Conservation (phyloP, 2,888 invertebrate species). For the Pheosia gnoma region DNA sequence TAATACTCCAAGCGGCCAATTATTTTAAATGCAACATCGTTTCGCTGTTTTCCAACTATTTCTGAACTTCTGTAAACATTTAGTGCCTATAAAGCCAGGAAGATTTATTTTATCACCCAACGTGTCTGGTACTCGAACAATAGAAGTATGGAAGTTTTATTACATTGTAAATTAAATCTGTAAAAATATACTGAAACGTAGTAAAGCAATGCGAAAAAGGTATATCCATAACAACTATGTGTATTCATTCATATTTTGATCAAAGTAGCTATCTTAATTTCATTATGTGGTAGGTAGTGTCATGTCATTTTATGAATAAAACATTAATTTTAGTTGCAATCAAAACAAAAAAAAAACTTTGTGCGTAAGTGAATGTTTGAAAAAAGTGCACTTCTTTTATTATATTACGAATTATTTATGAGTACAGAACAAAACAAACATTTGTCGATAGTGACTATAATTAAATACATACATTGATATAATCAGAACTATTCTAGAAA, state of each 20-base stretch:
- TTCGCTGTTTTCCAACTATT: not conserved
- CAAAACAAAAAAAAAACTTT: no score
- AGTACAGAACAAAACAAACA: no score
- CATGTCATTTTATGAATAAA: no score
- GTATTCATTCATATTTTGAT: not conserved
- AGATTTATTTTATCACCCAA: slow-evolving; percentile 5
- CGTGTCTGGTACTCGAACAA: slow-evolving; percentile 1
- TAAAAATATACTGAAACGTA: not conserved
- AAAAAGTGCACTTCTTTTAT: no score
- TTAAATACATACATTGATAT: no score
- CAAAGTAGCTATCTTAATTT: not conserved
- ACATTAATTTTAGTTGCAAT: no score
- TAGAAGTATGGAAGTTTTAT: not conserved
- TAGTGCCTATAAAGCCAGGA: slow-evolving; percentile 2
- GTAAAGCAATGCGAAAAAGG: not conserved
- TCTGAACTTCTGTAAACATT: not conserved
- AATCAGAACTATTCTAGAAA: no score
- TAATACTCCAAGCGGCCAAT: not conserved
- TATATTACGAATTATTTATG: no score
- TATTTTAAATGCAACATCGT: slow-evolving; percentile 6
- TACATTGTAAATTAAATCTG: not conserved
- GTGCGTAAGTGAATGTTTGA: no score
- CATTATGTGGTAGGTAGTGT: no score
- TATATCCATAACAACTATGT: not conserved
- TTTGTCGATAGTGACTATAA: no score